Percentiles rank a stretch among this genome's conserved stretches.
Evolutionary conservation across 2,888 invertebrate species (phyloP).

Genomic region (Maniola hyperantus): DNA sequence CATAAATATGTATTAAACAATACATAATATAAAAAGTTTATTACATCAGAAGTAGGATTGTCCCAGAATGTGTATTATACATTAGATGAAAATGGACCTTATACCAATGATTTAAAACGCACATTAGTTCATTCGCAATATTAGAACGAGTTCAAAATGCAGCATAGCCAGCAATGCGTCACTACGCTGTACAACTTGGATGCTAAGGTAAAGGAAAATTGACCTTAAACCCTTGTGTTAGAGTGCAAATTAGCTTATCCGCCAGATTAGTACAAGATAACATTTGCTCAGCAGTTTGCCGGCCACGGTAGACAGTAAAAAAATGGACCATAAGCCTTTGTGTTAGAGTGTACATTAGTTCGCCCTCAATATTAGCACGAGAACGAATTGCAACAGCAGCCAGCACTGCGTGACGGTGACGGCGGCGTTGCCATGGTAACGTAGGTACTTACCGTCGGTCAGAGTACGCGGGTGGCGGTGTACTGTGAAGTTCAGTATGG

Average conservation of each 20-base stretch:
- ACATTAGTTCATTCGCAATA: neutral
- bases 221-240: neutral
- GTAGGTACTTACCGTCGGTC: slow-evolving; percentile 62
- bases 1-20: neutral
- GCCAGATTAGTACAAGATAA: too few relatives aligned
- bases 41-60: neutral
- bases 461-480: slow-evolving; percentile 52
- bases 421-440: slow-evolving; percentile 59
- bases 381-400: slow-evolving; percentile 54
- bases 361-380: slow-evolving; percentile 56
- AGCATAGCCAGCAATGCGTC: neutral
- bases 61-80: neutral
- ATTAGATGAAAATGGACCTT: neutral
- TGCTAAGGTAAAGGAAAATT: neutral
- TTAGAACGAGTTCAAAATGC: neutral
- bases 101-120: neutral
- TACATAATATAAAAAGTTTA: neutral
- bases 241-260: neutral
- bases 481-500: slow-evolving; percentile 54
- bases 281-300: too few relatives aligned
- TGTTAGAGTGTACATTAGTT: slow-evolving; percentile 37
- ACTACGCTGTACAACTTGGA: too few relatives aligned
- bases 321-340: neutral
- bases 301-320: too few relatives aligned
- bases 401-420: slow-evolving; percentile 57